Conservation (phyloP, 2,113 vertebrate species). For the Salvelinus sp. region DNA sequence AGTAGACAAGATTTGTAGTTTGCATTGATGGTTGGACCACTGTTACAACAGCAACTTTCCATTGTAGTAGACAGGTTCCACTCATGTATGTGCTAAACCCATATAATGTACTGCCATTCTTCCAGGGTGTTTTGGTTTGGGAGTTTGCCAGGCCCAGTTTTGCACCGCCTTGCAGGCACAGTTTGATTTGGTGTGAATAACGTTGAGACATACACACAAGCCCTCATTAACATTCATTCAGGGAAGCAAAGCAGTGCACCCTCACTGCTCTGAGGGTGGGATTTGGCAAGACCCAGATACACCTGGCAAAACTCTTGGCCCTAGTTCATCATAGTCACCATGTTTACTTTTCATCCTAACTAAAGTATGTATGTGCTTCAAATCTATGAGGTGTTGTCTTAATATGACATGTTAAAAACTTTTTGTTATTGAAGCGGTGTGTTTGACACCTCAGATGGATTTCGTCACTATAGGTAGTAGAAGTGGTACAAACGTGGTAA, state of each 20-base stretch:
- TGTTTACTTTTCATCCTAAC: conserved; percentile 55
- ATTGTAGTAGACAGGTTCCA: conserved; percentile 58
- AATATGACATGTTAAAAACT: not conserved
- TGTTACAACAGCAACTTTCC: conserved; percentile 34
- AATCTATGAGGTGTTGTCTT: conserved; percentile 19
- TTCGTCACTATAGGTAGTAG: not conserved
- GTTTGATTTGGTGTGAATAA: conserved; percentile 81
- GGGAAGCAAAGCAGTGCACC: conserved; percentile 67
- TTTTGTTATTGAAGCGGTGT: not conserved
- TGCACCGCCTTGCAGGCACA: conserved; percentile 76
- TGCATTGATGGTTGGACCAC: conserved; percentile 34
- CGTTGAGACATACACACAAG: conserved; percentile 76
- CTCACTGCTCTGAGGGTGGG: conserved; percentile 74
- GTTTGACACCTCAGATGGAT: conserved; percentile 15
- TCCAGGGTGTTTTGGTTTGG: conserved; percentile 78
- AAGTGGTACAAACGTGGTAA: not conserved
- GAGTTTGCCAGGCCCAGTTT: conserved; percentile 73
- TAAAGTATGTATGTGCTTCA: conserved; percentile 30
- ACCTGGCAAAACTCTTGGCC: conserved; percentile 71
- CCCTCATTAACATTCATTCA: conserved; percentile 75
- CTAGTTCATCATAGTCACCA: conserved; percentile 49
- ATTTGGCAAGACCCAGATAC: conserved; percentile 75
- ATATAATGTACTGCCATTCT: conserved; percentile 75
- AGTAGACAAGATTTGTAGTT: conserved; percentile 26
- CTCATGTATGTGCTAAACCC: conserved; percentile 64